Conservation (phyloP, 2,797 vertebrate species). For the Chloroceryle inda region DNA sequence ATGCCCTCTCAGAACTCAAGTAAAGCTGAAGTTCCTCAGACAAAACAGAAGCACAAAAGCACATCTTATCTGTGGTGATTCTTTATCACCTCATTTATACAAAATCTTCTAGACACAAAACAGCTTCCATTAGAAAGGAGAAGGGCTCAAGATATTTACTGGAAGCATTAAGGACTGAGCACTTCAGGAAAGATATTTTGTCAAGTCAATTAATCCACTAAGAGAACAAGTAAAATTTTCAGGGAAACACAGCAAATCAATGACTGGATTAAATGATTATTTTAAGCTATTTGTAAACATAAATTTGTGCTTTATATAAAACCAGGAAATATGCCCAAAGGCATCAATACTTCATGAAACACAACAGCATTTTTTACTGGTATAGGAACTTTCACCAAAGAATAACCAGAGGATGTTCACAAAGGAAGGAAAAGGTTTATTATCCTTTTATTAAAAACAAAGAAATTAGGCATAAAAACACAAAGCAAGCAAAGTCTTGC, state of each 20-base stretch:
- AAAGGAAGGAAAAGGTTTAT: not conserved
- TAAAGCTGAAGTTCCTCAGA: not conserved
- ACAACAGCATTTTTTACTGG: not conserved
- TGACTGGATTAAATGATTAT: not conserved
- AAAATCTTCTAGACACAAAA: not conserved
- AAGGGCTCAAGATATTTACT: not conserved
- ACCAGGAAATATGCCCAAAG: not conserved
- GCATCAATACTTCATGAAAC: not conserved
- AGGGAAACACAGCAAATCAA: not conserved
- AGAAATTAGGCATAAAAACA: not conserved
- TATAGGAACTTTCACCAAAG: not conserved
- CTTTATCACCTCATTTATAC: not conserved
- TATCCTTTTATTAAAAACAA: not conserved
- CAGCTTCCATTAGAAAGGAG: not conserved
- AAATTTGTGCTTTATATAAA: not conserved
- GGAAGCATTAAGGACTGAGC: not conserved
- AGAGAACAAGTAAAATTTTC: not conserved
- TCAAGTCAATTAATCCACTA: not conserved
- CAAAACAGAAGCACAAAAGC: slow-evolving; percentile 8
- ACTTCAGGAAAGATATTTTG: not conserved
- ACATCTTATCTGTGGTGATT: not conserved
- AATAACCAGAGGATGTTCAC: not conserved
- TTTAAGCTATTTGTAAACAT: not conserved
- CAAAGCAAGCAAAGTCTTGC: not conserved
- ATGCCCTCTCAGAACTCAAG: not conserved